Percentiles rank a stretch among this genome's conserved stretches.
phyloP scores from a whole-genome alignment of 2,113 vertebrate genomes.

The Cervus canadensis region DNA sequence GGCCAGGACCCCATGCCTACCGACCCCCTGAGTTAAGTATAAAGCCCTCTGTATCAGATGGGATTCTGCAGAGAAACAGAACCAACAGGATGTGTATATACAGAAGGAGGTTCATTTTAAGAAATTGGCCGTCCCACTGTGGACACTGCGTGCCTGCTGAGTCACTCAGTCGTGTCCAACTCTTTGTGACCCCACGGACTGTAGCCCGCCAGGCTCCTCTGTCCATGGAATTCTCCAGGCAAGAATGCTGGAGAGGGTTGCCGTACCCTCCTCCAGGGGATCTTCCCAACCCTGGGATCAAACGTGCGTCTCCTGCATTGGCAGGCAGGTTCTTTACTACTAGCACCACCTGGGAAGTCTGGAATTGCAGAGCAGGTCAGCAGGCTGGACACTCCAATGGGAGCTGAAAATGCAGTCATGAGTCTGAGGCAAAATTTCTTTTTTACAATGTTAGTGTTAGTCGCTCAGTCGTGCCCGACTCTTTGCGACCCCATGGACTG shows the following conservation, averaged over 20 bases:
- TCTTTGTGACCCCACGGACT: neutral
- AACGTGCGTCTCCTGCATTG: neutral
- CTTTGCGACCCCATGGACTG: too few species aligned
- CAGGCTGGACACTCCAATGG: neutral
- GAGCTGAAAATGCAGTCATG: neutral
- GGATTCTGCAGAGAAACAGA: neutral
- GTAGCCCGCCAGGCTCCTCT: neutral
- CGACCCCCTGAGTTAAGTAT: neutral
- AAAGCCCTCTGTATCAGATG: neutral
- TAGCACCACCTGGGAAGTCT: neutral
- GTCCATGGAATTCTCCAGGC: neutral
- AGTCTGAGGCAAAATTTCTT: neutral
- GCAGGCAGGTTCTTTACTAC: neutral
- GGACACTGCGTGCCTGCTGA: neutral
- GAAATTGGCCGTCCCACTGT: neutral
- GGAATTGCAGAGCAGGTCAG: neutral
- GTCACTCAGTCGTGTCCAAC: rapidly evolving
- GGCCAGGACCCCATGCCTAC: neutral
- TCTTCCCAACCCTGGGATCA: neutral
- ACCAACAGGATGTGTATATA: neutral
- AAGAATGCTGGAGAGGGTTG: neutral
- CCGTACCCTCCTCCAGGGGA: neutral
- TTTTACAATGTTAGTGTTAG: neutral
- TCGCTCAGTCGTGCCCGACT: too few species aligned
- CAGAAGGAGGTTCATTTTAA: neutral